These are phyloP conservation scores for Nesogale talazaci DNA, from an alignment of 2,113 vertebrate species.

Conservation along the genomic window DNA sequence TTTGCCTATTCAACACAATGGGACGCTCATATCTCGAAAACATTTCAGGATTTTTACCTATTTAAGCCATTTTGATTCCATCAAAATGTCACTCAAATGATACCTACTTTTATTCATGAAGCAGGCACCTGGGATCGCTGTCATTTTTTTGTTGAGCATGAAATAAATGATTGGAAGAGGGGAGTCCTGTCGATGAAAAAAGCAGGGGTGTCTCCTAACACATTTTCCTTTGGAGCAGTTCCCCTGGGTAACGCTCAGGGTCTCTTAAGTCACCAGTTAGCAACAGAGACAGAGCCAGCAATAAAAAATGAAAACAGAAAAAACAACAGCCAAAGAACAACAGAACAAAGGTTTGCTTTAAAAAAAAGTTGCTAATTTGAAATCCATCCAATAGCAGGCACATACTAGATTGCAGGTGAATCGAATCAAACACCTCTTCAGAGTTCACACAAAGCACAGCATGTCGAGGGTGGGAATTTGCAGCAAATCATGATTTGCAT, in stretches of 20 bases:
- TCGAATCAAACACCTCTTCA: constrained; percentile 5
- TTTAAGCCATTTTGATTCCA: neutral
- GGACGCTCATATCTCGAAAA: neutral
- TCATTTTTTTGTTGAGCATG: neutral
- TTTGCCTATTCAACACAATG: constrained; percentile 29
- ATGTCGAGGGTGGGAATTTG: neutral
- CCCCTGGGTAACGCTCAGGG: neutral
- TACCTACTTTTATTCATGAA: neutral
- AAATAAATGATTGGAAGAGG: constrained; percentile 14
- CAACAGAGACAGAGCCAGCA: neutral
- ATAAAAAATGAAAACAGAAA: too few species aligned
- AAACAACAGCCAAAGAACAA: neutral
- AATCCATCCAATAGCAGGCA: neutral
- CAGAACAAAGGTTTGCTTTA: too few species aligned
- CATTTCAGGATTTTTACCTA: constrained; percentile 39
- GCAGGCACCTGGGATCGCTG: neutral
- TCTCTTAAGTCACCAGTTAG: neutral
- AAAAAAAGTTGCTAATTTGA: neutral
- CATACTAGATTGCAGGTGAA: neutral
- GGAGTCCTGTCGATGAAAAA: neutral
- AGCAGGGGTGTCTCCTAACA: constrained; percentile 5
- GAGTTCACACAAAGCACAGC: neutral
- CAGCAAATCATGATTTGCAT: constrained; percentile 13
- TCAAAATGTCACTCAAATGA: neutral
- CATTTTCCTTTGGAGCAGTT: neutral